Conservation (phyloP, 2,888 invertebrate genomes). For the Synergus japonicus region DNA sequence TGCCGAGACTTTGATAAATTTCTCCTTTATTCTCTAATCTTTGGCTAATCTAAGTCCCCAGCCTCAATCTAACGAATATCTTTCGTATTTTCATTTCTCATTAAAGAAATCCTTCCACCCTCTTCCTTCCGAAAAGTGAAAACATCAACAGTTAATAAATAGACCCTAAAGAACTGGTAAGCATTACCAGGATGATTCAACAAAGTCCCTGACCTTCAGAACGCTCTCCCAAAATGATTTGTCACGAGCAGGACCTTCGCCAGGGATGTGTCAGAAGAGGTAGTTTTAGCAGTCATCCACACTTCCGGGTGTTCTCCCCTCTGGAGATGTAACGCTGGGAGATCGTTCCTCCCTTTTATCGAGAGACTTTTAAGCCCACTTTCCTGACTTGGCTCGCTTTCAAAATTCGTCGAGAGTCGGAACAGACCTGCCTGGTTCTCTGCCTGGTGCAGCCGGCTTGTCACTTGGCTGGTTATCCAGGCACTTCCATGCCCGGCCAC, state of each 20-base stretch:
- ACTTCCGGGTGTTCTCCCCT: conserved; percentile 56
- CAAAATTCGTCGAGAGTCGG: conserved; percentile 72
- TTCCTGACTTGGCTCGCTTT: conserved; percentile 76
- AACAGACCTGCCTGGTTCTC: conserved; percentile 60
- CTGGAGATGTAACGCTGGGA: conserved; percentile 50
- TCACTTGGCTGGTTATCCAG: conserved; percentile 78
- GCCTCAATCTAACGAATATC: no score
- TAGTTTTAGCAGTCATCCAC: conserved; percentile 44
- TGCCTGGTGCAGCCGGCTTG: conserved; percentile 68
- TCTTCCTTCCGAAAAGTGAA: no score
- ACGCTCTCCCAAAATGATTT: neutral
- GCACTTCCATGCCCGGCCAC: conserved; percentile 76
- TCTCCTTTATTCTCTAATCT: no score
- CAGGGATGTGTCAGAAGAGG: conserved; percentile 24
- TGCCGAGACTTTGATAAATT: no score
- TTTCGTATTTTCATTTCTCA: no score
- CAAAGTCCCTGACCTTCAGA: neutral
- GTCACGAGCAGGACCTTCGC: neutral
- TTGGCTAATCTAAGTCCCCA: no score
- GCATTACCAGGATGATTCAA: neutral
- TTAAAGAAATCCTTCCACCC: no score
- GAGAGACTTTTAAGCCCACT: conserved; percentile 77
- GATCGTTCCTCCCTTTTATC: conserved; percentile 70
- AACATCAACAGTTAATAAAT: no score
- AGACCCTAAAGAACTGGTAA: neutral